phyloP scores from a whole-genome alignment of 1,140 invertebrate genomes.

The Orchesella cincta region DNA sequence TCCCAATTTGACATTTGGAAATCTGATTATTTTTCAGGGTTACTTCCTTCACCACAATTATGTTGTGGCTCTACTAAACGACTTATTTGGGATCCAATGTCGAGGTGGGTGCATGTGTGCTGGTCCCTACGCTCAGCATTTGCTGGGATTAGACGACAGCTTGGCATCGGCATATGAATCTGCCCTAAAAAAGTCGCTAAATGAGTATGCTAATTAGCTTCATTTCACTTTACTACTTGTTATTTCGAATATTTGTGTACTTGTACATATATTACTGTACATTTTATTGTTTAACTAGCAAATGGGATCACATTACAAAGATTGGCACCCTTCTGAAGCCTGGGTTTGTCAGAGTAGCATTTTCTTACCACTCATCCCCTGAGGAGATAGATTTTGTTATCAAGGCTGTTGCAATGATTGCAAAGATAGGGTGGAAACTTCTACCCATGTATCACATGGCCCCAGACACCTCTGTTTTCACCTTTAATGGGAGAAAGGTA shows the following conservation, averaged over 20 bases:
- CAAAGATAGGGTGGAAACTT: constrained; percentile 83
- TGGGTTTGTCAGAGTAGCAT: constrained; percentile 80
- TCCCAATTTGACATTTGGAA: too few species aligned
- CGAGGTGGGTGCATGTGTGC: constrained; percentile 80
- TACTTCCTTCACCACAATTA: constrained; percentile 85
- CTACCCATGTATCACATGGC: constrained; percentile 85
- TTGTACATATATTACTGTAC: too few species aligned
- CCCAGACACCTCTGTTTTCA: too few species aligned
- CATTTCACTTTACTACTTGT: too few species aligned
- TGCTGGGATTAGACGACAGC: constrained; percentile 77
- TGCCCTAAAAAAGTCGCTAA: constrained; percentile 67
- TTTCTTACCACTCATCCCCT: constrained; percentile 82
- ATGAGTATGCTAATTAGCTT: too few species aligned
- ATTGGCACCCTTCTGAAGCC: constrained; percentile 77
- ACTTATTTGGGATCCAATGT: constrained; percentile 87
- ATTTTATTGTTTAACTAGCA: too few species aligned
- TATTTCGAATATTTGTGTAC: too few species aligned
- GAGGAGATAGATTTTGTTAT: constrained; percentile 76
- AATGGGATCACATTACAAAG: too few species aligned
- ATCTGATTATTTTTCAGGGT: too few species aligned
- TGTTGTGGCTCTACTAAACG: constrained; percentile 80
- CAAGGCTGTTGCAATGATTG: constrained; percentile 81
- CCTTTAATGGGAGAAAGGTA: too few species aligned
- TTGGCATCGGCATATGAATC: constrained; percentile 75
- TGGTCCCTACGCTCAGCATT: constrained; percentile 79